phyloP scores from a whole-genome alignment of 64 coral and sea anemone genomes.

The Stichodactyla mertensii region DNA sequence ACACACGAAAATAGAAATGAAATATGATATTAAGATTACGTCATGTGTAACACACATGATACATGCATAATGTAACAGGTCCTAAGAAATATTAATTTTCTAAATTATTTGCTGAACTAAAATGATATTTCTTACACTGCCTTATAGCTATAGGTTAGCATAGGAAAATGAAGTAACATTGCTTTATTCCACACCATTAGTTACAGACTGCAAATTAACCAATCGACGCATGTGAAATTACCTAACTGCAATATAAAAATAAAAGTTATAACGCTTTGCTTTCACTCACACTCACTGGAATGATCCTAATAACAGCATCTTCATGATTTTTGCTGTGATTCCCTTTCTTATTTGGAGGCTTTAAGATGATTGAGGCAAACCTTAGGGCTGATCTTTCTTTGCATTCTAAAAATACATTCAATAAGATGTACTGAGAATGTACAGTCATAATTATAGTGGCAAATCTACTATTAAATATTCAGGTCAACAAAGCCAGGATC shows the following conservation, averaged over 20 bases:
- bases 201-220: background rate
- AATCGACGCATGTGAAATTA: too few species aligned
- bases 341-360: constrained; percentile 21
- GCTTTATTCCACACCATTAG: background rate
- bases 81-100: background rate
- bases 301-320: constrained; percentile 11
- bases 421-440: background rate
- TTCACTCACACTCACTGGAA: background rate
- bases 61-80: too few species aligned
- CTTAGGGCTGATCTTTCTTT: constrained; percentile 12
- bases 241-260: too few species aligned
- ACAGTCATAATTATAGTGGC: background rate
- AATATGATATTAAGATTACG: too few species aligned
- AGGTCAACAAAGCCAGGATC: background rate
- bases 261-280: background rate
- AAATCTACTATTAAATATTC: background rate
- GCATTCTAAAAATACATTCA: constrained; percentile 6
- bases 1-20: too few species aligned
- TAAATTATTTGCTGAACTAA: background rate
- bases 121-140: background rate
- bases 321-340: background rate
- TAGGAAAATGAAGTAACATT: background rate
- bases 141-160: background rate
- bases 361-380: background rate
- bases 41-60: too few species aligned